Base-by-base conservation (phyloP, 1,140 invertebrate species). In the Lucilia sericata region DNA sequence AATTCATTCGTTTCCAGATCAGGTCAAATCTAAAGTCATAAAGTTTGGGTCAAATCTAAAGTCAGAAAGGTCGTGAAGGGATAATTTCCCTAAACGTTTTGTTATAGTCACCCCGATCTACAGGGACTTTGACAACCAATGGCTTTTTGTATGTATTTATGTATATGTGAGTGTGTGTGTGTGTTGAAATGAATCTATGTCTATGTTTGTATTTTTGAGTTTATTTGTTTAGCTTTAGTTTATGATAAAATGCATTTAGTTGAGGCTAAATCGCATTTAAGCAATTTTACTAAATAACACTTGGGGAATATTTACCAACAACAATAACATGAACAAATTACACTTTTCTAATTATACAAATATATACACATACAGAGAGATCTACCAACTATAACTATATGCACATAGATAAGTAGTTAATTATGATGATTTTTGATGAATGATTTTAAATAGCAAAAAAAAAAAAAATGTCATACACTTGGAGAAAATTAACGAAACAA, bases 261-360 rank as follows among this genome's bases (percentile, higher is more conserved):
- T 36, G 76, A 49, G 42, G 42, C 42, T 80, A 80, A 80, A 80
- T 80, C 76, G 76, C 76, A 80, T 80, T 80, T 80, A 80, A 80
- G 74, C 80, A 84, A 84, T 84, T 84, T 84, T 82, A 74, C 74
- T 84, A 84, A 84, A 84, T 84, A 84, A 84, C 81, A 84, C 84
- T 84, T 84, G 78, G 84, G 84, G 84, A 84, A 84, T 84, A 82
- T 82, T 70, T 82, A 70, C 34, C 81, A 82, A 82, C 30, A 82
- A 60, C 51, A 82, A 60, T 65, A 82, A 60, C 10, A 80, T 19
- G n/a, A 80, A 80, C 76, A 80, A 80, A 80, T 80, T 49, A 80
- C 47, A 76, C 74, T 76, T 76, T 76, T 76, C 74, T 34, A 76
- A 76, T 76, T 36, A 76, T 76, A 42, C 65, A 70, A 70, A 70